These are phyloP conservation scores for Spondyliosoma cantharus DNA, from an alignment of 2,797 vertebrate species.

Conservation along the genomic window DNA sequence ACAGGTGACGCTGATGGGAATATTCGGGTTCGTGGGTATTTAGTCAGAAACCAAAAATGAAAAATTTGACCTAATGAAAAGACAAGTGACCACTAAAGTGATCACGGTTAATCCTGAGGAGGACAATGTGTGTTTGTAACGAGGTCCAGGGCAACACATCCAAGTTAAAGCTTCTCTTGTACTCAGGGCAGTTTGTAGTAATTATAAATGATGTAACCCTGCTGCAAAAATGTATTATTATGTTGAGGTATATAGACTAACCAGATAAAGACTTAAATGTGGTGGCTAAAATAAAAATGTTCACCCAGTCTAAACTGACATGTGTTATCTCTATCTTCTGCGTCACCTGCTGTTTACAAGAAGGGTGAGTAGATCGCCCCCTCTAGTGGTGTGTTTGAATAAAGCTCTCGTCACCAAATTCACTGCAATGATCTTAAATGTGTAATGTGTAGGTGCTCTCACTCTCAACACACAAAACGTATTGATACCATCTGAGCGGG, in stretches of 20 bases:
- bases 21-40: background rate
- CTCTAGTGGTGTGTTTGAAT: conserved; percentile 53
- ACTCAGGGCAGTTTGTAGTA: background rate
- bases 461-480: background rate
- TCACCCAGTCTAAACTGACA: background rate
- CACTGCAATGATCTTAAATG: background rate
- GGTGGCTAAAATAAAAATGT: background rate
- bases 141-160: background rate
- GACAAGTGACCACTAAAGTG: background rate
- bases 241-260: background rate
- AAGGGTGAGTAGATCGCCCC: conserved; percentile 26
- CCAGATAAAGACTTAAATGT: background rate
- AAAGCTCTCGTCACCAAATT: background rate
- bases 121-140: background rate
- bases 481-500: background rate
- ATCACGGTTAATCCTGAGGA: background rate
- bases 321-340: background rate
- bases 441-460: background rate
- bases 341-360: accelerated
- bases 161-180: background rate
- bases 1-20: background rate
- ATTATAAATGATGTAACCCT: background rate
- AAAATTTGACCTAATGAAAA: background rate
- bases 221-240: background rate
- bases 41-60: background rate